Evolutionary conservation across 2,888 invertebrate species (phyloP).

Genomic region (Heterodera filipjevi): DNA sequence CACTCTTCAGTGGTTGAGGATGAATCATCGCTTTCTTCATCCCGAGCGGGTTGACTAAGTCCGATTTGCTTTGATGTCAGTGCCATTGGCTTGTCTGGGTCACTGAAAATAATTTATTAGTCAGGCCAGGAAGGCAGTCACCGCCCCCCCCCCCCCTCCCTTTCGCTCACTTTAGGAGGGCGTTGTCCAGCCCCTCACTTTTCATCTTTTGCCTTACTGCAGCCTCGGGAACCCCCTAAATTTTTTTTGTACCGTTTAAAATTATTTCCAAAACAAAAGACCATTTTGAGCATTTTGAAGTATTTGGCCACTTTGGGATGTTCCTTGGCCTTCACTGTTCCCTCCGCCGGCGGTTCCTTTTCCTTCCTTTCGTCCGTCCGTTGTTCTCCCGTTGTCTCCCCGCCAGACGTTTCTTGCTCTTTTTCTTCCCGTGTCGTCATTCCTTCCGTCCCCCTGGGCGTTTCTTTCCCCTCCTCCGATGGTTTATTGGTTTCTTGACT

Average conservation of each 20-base stretch:
- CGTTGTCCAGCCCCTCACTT: slow-evolving; percentile 53
- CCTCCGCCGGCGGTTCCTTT: neutral
- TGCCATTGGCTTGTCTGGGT: neutral
- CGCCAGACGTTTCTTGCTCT: neutral
- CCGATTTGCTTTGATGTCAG: neutral
- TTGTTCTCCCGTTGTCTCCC: neutral
- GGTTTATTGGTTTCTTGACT: neutral
- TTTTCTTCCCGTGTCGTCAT: neutral
- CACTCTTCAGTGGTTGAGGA: neutral
- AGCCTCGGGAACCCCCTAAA: slow-evolving; percentile 55
- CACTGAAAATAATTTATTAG: neutral
- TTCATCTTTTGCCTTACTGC: slow-evolving; percentile 57
- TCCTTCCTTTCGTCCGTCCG: neutral
- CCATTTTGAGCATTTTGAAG: slow-evolving; percentile 60
- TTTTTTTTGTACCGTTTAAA: neutral
- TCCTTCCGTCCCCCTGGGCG: neutral
- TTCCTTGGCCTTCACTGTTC: slow-evolving; percentile 42
- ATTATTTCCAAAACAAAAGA: slow-evolving; percentile 20
- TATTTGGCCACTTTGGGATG: slow-evolving; percentile 53
- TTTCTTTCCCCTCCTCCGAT: neutral
- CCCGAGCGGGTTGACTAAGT: neutral
- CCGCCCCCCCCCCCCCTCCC: neutral
- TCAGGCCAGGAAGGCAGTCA: no score
- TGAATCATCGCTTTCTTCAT: neutral
- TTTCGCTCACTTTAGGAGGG: slow-evolving; percentile 36